Conservation (phyloP, 2,797 vertebrate genomes). For the Sorex maritimensis region DNA sequence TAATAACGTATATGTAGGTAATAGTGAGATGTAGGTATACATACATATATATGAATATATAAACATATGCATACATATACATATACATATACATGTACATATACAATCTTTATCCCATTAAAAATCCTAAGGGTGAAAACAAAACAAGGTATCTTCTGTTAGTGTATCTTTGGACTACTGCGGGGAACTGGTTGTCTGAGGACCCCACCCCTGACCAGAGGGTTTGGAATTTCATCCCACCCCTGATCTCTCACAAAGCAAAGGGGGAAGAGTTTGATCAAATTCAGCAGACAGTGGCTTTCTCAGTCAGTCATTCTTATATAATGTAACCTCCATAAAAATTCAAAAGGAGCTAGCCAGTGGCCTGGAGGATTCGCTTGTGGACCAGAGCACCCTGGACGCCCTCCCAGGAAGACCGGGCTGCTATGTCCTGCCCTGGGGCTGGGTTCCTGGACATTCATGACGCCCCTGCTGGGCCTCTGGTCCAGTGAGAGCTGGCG, state of each 20-base stretch:
- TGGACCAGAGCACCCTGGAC: no score
- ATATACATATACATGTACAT: no score
- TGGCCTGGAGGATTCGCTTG: no score
- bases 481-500: rapidly evolving
- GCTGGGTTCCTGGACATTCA: slow-evolving; percentile 83
- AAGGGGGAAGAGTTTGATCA: no score
- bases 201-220: neutral
- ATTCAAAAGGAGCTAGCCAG: neutral
- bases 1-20: no score
- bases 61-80: no score
- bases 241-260: neutral
- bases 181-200: no score
- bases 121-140: neutral
- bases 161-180: neutral
- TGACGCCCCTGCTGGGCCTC: slow-evolving; percentile 86
- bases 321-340: neutral
- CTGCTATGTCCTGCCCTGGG: no score
- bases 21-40: no score
- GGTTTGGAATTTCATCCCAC: neutral
- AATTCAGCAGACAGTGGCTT: neutral
- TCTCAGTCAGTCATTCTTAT: neutral
- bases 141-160: neutral
- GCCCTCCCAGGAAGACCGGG: no score
- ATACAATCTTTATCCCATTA: neutral
- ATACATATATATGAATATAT: no score